phyloP scores from a whole-genome alignment of 2,113 vertebrate genomes.

The Barbus barbus region DNA sequence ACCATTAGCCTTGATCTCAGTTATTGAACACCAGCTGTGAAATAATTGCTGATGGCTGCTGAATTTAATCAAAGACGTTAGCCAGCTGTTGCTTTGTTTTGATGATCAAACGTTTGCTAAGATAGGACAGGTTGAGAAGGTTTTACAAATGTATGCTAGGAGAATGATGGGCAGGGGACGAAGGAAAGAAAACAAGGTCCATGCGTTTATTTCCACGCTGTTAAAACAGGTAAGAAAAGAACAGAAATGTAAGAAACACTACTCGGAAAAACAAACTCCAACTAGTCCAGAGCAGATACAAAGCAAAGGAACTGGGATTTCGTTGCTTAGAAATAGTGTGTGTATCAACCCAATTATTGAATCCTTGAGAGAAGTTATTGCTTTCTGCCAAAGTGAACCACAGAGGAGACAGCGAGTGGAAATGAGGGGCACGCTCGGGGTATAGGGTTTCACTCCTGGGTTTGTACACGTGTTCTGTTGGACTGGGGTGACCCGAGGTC shows the following conservation, averaged over 20 bases:
- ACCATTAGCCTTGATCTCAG: conserved; percentile 14
- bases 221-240: conserved; percentile 43
- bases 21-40: conserved; percentile 9
- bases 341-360: conserved; percentile 69
- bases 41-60: conserved; percentile 36
- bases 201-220: conserved; percentile 43
- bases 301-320: conserved; percentile 65
- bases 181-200: conserved; percentile 29
- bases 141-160: conserved; percentile 30
- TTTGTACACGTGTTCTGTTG: conserved; percentile 73
- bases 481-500: conserved; percentile 63
- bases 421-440: conserved; percentile 44
- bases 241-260: conserved; percentile 59
- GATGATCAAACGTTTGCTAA: conserved; percentile 16
- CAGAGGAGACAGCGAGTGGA: conserved; percentile 23
- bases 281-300: no score
- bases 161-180: conserved; percentile 4
- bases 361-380: conserved; percentile 82
- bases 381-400: conserved; percentile 65
- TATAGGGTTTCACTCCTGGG: conserved; percentile 70
- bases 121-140: conserved; percentile 38
- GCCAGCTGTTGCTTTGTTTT: conserved; percentile 40
- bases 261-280: conserved; percentile 63
- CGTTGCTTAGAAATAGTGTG: conserved; percentile 49
- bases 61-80: conserved; percentile 30